Evolutionary conservation across 2,113 vertebrate species (phyloP).

Genomic region (Manacus vitellinus): DNA sequence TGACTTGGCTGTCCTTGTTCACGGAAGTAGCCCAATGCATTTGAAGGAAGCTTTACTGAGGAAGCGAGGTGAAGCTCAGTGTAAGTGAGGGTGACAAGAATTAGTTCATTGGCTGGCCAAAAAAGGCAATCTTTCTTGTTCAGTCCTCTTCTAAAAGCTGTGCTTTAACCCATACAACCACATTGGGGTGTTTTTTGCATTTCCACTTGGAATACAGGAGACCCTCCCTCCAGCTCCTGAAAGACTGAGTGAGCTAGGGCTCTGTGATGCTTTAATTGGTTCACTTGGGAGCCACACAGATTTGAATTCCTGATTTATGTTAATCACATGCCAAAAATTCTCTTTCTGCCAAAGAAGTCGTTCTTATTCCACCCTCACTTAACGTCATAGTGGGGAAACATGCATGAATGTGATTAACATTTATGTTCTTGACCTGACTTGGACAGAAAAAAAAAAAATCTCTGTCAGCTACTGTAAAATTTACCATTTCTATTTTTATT

Average conservation of each 20-base stretch:
- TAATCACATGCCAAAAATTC: constrained; percentile 42
- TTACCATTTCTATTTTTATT: constrained; percentile 18
- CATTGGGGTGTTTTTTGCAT: background rate
- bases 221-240: background rate
- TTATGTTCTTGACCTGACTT: constrained; percentile 30
- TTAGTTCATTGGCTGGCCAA: background rate
- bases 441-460: background rate
- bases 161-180: background rate
- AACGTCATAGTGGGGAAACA: constrained; percentile 22
- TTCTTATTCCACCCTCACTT: constrained; percentile 26
- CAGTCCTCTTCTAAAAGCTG: background rate
- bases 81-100: background rate
- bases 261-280: constrained; percentile 56
- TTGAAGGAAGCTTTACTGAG: background rate
- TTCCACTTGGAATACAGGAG: background rate
- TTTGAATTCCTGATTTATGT: constrained; percentile 65
- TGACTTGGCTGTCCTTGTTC: background rate
- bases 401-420: constrained; percentile 41
- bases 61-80: background rate
- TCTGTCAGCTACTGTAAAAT: constrained; percentile 21
- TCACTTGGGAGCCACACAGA: constrained; percentile 62
- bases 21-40: background rate
- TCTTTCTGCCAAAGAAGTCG: constrained; percentile 23
- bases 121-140: background rate
- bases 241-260: background rate